Percentiles rank a stretch among this genome's conserved stretches.
Conservation (phyloP, 1,140 invertebrate genomes). For the Idris sp. region DNA sequence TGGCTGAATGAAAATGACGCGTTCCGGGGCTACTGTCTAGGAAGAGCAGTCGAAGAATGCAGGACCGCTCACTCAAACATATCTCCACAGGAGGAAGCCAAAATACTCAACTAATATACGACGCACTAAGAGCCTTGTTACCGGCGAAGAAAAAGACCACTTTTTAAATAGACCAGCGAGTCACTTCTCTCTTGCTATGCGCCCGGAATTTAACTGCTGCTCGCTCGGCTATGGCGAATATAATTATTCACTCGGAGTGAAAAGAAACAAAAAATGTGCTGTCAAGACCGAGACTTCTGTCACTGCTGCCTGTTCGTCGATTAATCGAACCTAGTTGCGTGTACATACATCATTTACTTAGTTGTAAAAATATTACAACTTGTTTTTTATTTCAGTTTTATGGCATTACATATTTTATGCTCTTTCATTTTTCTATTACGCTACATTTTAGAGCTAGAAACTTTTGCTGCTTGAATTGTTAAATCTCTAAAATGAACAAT, state of each 20-base stretch:
- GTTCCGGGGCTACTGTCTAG: slow-evolving; percentile 39
- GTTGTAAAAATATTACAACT: no score
- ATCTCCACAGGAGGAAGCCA: slow-evolving; percentile 54
- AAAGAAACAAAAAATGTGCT: slow-evolving; percentile 49
- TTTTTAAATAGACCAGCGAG: slow-evolving; percentile 55
- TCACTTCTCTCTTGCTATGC: slow-evolving; percentile 25
- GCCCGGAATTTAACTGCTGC: slow-evolving; percentile 38
- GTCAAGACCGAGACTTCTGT: slow-evolving; percentile 54
- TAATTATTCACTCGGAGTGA: slow-evolving; percentile 54
- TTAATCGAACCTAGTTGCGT: slow-evolving; percentile 52
- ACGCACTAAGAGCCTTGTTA: slow-evolving; percentile 65
- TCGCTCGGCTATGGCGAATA: slow-evolving; percentile 23
- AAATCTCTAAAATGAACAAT: no score
- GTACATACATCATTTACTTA: no score
- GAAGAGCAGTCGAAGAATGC: slow-evolving; percentile 59
- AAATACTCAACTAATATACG: slow-evolving; percentile 68
- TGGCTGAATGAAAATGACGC: slow-evolving; percentile 47
- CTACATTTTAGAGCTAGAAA: no score
- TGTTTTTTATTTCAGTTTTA: no score
- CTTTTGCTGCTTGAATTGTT: no score
- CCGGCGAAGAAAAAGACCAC: slow-evolving; percentile 58
- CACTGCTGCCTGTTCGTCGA: slow-evolving; percentile 44
- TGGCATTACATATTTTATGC: no score
- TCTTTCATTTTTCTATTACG: no score
- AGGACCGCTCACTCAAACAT: slow-evolving; percentile 46